Percentiles rank a stretch among this genome's conserved stretches.
These are phyloP conservation scores for Cryptus viduatorius DNA, from an alignment of 2,888 invertebrate genomes.

Conservation along the genomic window DNA sequence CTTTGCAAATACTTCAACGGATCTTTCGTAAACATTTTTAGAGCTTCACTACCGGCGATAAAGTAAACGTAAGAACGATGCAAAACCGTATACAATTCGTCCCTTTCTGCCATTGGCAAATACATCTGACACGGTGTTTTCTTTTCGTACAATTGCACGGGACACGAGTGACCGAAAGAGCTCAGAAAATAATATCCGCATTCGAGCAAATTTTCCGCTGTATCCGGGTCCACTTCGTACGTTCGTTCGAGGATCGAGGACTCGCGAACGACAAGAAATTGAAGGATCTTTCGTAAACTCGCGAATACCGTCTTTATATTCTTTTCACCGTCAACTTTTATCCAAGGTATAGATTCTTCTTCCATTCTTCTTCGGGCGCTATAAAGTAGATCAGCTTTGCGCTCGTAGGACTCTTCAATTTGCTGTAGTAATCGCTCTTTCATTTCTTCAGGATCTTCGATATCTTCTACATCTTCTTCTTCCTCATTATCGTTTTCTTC, in stretches of 20 bases:
- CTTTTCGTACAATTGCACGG: conserved; percentile 87
- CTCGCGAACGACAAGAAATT: conserved; percentile 84
- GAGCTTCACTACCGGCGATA: conserved; percentile 85
- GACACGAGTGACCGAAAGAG: conserved; percentile 88
- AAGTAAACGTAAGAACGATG: conserved; percentile 88
- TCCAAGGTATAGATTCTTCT: conserved; percentile 84
- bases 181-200: conserved; percentile 88
- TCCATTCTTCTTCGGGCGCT: conserved; percentile 82
- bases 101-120: conserved; percentile 83
- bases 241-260: conserved; percentile 87
- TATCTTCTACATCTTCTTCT: conserved; percentile 68
- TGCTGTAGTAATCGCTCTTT: conserved; percentile 84
- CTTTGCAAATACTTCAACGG: conserved; percentile 87
- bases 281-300: conserved; percentile 76
- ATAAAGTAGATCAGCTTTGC: conserved; percentile 83
- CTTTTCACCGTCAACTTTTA: conserved; percentile 85
- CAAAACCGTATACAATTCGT: conserved; percentile 86
- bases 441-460: conserved; percentile 33
- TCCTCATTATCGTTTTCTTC: conserved; percentile 83
- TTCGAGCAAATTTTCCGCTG: conserved; percentile 87
- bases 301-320: conserved; percentile 78
- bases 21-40: conserved; percentile 86
- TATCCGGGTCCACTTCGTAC: conserved; percentile 85
- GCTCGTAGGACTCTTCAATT: conserved; percentile 85
- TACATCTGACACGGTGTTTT: conserved; percentile 86